Evolutionary conservation across 2,888 invertebrate species (phyloP), one percentile per base, ranked within the genome.

Genomic region (Ischnura elegans): DNA sequence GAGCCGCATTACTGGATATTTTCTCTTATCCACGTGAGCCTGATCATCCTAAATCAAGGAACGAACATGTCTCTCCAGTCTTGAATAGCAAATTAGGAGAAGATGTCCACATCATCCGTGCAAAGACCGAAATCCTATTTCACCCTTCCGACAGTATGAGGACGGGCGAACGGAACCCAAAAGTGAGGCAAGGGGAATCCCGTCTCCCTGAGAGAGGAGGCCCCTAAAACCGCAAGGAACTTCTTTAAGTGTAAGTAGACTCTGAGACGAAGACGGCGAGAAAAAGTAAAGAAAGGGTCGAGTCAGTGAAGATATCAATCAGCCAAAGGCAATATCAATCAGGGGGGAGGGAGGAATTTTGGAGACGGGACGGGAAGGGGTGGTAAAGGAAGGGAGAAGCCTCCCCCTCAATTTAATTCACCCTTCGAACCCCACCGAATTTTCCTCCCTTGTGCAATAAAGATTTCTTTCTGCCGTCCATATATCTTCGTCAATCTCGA

Each of bases 231-330:
- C 36, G 76, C 76, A 76, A 76, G 76, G 16, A 36, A 76, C 76
- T 76, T 76, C 36, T 25, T 51, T 4, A 76, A 76, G 76, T n/a
- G n/a, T 10, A 76, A 51, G 76, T 16, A 76, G 76, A 76, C 36
- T 76, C n/a, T 13, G 36, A 16, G 36, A 76, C 21, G 13, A 25
- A 61, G 76, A 10, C 25, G 36, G 13, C 3, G 76, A 10, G 36
- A 76, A 76, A 76, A 36, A 76, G 13, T 36, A 36, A 29, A 76
- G 76, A 36, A 51, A 76, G 21, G 45, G 46, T 46, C 45, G 86
- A n/a, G 25, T 46, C 86, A 46, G 46, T 86, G 86, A n/a, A 86
- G 86, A 86, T 86, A 86, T 86, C 46, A 86, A 86, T 86, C 86
- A 86, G 86, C 25, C 86, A 86, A 76, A 76, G 86, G 86, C 86